Percentiles rank a stretch among this genome's conserved stretches.
Evolutionary conservation across 2,113 vertebrate genomes (phyloP).

Genomic region (Procavia capensis): DNA sequence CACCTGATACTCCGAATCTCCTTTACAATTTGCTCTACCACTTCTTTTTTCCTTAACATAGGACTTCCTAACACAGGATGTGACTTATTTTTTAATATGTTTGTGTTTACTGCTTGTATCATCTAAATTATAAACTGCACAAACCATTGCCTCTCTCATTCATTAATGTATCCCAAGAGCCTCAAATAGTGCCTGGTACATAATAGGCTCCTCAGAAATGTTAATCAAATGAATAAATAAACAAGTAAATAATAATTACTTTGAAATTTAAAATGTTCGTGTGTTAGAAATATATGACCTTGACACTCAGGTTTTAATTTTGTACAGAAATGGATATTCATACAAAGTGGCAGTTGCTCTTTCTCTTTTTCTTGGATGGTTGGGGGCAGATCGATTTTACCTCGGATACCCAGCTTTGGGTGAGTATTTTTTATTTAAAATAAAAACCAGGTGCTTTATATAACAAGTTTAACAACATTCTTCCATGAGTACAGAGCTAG

Average conservation of each 20-base stretch:
- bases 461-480: too few species aligned
- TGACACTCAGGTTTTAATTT: slow-evolving; percentile 75
- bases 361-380: slow-evolving; percentile 98
- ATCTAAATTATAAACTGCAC: neutral
- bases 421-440: slow-evolving; percentile 84
- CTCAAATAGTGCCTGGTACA: neutral
- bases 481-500: neutral
- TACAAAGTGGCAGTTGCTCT: slow-evolving; percentile 98
- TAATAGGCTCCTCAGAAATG: neutral
- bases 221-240: slow-evolving; percentile 5
- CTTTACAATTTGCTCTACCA: neutral
- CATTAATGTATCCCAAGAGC: neutral
- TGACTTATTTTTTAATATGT: slow-evolving; percentile 17
- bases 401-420: slow-evolving; percentile 98
- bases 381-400: slow-evolving; percentile 99
- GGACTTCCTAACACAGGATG: neutral
- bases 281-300: slow-evolving; percentile 50
- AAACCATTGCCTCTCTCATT: neutral
- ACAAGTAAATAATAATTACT: neutral
- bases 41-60: neutral
- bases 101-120: slow-evolving; percentile 16
- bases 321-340: slow-evolving; percentile 94
- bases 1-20: neutral
- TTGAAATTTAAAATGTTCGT: slow-evolving; percentile 28
- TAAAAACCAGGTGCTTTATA: neutral